These are phyloP conservation scores for Hymenochirus boettgeri DNA, from an alignment of 2,113 vertebrate species.

Conservation along the genomic window DNA sequence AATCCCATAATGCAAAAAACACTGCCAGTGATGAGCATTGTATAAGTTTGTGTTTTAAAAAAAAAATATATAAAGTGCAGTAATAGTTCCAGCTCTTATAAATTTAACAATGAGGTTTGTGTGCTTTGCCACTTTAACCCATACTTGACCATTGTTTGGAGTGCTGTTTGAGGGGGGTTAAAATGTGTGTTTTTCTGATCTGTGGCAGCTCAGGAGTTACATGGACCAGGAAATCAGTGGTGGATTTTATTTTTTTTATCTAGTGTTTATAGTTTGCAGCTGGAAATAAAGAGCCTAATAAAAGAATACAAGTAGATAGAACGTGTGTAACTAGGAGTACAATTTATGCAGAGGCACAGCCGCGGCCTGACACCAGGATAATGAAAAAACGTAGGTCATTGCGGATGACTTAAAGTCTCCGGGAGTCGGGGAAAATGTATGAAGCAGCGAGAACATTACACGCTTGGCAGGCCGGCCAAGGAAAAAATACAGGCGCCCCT, in stretches of 20 bases:
- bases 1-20: too few relatives aligned
- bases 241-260: constrained; percentile 30
- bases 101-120: too few relatives aligned
- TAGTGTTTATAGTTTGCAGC: constrained; percentile 35
- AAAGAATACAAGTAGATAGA: constrained; percentile 45
- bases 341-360: constrained; percentile 98
- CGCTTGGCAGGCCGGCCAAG: constrained; percentile 62
- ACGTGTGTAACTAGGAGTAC: constrained; percentile 91
- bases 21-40: too few relatives aligned
- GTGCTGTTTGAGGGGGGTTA: too few relatives aligned
- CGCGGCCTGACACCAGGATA: constrained; percentile 91
- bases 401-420: constrained; percentile 94
- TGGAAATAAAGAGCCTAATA: constrained; percentile 34
- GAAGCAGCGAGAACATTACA: constrained; percentile 92
- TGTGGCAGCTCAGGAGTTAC: constrained; percentile 1
- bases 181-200: neutral
- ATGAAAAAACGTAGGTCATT: constrained; percentile 98
- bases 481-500: constrained; percentile 72
- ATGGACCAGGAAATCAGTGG: constrained; percentile 7
- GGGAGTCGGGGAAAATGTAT: constrained; percentile 89
- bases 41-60: too few relatives aligned
- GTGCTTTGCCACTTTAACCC: too few relatives aligned
- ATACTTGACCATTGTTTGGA: too few relatives aligned
- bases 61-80: too few relatives aligned
- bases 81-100: too few relatives aligned